These are phyloP conservation scores for Hyles vespertilio DNA, from an alignment of 1,140 invertebrate species.

Conservation along the genomic window DNA sequence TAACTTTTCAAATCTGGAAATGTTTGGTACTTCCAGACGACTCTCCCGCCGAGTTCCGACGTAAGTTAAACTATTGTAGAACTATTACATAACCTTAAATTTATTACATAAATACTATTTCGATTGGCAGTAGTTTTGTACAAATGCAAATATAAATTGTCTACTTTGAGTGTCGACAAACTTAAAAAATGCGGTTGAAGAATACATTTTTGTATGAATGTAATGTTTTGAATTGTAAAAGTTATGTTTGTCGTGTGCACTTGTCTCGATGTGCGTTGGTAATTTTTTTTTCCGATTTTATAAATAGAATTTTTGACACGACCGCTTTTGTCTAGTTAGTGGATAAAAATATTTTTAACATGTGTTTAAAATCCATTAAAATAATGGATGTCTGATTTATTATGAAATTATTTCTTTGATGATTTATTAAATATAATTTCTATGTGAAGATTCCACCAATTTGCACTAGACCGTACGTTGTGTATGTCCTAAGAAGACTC, in stretches of 20 bases:
- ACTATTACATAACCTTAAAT: not conserved
- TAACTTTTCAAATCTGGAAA: slow-evolving; percentile 52
- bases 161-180: slow-evolving; percentile 1
- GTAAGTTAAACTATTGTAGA: slow-evolving; percentile 6
- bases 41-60: slow-evolving; percentile 29
- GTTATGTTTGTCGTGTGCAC: slow-evolving; percentile 9
- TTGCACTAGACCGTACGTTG: not conserved
- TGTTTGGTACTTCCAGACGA: slow-evolving; percentile 19
- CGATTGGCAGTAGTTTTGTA: not conserved
- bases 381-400: not conserved
- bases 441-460: not conserved
- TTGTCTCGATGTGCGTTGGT: slow-evolving; percentile 8
- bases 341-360: slow-evolving; percentile 1
- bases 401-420: not conserved
- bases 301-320: not conserved
- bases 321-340: not conserved
- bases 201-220: not conserved
- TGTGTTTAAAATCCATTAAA: not conserved
- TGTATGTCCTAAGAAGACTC: no score
- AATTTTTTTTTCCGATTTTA: slow-evolving; percentile 6
- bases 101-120: not conserved
- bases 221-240: not conserved
- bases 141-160: not conserved
- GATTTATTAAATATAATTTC: not conserved
- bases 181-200: not conserved